Percentiles rank a stretch among this genome's conserved stretches.
These are phyloP conservation scores for Brachionus manjavacas DNA, from an alignment of 1,140 invertebrate genomes.

Conservation along the genomic window DNA sequence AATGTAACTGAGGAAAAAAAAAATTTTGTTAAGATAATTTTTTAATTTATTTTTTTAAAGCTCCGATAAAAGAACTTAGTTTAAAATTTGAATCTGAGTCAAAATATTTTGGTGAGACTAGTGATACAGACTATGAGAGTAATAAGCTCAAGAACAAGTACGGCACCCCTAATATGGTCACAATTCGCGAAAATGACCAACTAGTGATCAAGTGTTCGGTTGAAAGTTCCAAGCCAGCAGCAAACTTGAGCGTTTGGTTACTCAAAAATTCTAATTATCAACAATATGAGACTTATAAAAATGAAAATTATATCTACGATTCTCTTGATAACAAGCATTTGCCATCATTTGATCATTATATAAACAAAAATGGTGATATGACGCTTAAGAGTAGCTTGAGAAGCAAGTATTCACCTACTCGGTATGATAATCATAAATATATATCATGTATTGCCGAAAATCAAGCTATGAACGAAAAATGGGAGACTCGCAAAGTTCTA, in stretches of 20 bases:
- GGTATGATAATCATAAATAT: conserved; percentile 3
- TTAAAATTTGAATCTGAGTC: conserved; percentile 30
- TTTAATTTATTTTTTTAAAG: conserved; percentile 19
- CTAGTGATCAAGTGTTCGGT: not conserved
- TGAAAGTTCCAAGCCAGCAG: conserved; percentile 31
- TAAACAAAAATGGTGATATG: not conserved
- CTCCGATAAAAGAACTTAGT: conserved; percentile 4
- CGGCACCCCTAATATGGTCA: not conserved
- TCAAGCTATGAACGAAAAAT: conserved; percentile 19
- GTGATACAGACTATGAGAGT: not conserved
- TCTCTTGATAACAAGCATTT: not conserved
- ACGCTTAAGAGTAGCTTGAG: not conserved
- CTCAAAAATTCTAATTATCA: not conserved
- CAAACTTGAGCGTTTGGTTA: conserved; percentile 25
- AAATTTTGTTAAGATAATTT: not conserved
- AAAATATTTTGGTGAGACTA: conserved; percentile 36
- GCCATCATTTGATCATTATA: not conserved
- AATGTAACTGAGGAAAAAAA: not conserved
- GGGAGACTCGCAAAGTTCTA: conserved; percentile 12
- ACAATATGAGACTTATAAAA: conserved; percentile 7
- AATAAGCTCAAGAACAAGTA: not conserved
- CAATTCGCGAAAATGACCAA: conserved; percentile 13
- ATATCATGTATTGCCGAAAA: conserved; percentile 27
- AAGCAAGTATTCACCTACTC: not conserved
- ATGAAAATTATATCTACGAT: not conserved